phyloP scores from a whole-genome alignment of 2,888 invertebrate species.

The Pollenia angustigena region DNA sequence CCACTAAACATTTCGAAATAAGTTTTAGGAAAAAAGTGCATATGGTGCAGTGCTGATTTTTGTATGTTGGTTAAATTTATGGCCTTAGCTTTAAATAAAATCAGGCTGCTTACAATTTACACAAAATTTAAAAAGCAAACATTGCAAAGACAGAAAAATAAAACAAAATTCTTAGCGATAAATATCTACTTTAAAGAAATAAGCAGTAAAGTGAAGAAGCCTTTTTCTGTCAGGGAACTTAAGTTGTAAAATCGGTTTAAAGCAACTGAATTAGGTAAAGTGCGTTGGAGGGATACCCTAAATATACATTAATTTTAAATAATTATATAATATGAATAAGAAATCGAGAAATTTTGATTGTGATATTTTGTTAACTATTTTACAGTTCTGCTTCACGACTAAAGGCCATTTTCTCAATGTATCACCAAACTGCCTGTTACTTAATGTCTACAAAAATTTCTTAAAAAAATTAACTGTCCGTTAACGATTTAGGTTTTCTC shows the following conservation, averaged over 20 bases:
- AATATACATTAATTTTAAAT: background rate
- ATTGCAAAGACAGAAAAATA: background rate
- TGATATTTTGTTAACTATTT: too few relatives aligned
- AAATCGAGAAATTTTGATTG: too few relatives aligned
- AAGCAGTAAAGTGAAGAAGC: conserved; percentile 33
- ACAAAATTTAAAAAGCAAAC: conserved; percentile 2
- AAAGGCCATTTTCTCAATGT: too few relatives aligned
- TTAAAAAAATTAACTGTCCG: too few relatives aligned
- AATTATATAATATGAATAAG: too few relatives aligned
- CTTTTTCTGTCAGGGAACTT: background rate
- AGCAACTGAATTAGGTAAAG: too few relatives aligned
- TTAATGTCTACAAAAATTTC: too few relatives aligned
- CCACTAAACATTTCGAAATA: conserved; percentile 56
- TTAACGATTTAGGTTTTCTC: too few relatives aligned
- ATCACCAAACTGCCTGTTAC: too few relatives aligned
- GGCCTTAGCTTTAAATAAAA: conserved; percentile 26
- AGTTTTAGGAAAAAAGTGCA: conserved; percentile 5
- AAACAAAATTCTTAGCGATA: conserved; percentile 26
- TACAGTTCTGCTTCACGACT: too few relatives aligned
- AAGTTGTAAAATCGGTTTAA: background rate
- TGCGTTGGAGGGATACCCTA: background rate
- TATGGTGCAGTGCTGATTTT: conserved; percentile 14
- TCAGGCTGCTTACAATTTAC: conserved; percentile 10
- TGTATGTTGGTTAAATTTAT: conserved; percentile 43
- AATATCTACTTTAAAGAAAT: background rate